Evolutionary conservation across 53 echinoderm and acorn worm genomes (phyloP), one percentile per base, ranked within the genome.

Genomic region (Zoroaster sp.): DNA sequence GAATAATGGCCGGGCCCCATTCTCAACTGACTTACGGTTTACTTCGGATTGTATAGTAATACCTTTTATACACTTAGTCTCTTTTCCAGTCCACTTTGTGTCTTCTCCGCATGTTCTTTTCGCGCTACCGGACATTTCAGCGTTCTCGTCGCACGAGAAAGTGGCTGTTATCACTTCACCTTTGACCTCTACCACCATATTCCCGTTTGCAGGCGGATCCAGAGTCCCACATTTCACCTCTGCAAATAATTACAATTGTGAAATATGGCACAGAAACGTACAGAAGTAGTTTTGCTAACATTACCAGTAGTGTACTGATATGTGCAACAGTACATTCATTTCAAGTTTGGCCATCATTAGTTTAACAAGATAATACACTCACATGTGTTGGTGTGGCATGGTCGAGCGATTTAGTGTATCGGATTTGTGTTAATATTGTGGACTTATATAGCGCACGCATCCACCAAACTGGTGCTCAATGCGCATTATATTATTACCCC

Each of bases 211-310:
- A 0, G 94, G 95, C n/a, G 95, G 86, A 18, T 87, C 73, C n/a
- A 99, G 65, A 37, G 89, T 93, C 15, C 96, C 99, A 52, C 99
- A 99, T 5, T 94, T 63, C 33, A 93, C 91, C 89, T 96, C 95
- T 97, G 89, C 18, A 31, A 76, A 47, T 30, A 33, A 7, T 8
- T 71, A 13, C 44, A 66, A 36, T 55, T 40, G 14, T 17, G 68
- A n/a, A 33, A 69, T 1, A 38, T n/a, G n/a, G n/a, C n/a, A n/a
- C n/a, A n/a, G n/a, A n/a, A n/a, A n/a, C n/a, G n/a, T n/a, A n/a
- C n/a, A n/a, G n/a, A n/a, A n/a, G n/a, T n/a, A n/a, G n/a, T n/a
- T n/a, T n/a, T n/a, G n/a, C n/a, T n/a, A n/a, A n/a, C n/a, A n/a
- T n/a, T n/a, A n/a, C n/a, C n/a, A n/a, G n/a, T n/a, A n/a, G n/a